Base-by-base conservation (phyloP, 37 sponge, comb jelly and placozoan species). In the Beroe ovata region DNA sequence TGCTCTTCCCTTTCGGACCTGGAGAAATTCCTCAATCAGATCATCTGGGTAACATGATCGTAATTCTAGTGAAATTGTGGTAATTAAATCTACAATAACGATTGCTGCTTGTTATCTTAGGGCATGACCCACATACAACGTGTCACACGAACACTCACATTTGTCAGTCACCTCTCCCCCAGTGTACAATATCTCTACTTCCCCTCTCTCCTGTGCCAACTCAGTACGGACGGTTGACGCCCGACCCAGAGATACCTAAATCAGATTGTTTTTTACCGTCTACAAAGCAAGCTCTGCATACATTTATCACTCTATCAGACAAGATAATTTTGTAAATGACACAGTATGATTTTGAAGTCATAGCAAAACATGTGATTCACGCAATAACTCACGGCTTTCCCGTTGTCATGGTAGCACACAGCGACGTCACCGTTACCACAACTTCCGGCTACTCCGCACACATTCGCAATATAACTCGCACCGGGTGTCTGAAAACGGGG, bases 161-260 rank as follows among this genome's bases (percentile, higher is more conserved):
- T 66, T 33, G 8, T 25, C 19, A 33, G 69, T 29, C 16, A 33
- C 36, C 36, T 25, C 36, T 16, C 69, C 69, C 2, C 36, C 69
- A 66, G 35, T 66, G 69, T 66, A 66, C 36, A 33, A 19, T 34
- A 66, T 66, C 69, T 66, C 32, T 8, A 66, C 69, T 18, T 66
- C 69, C 8, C 69, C 69, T 30, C 30, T 26, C 16, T 66, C 69
- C 36, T 66, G 69, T 2, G 69, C 69, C 2, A 66, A 37, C 36
- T 66, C 69, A 34, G 69, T 66, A 4, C 16, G 19, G 32, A 37
- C 69, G 6, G 69, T 66, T 34, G 32, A 29, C 36, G 36, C 69
- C 30, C 34, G 29, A 30, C 69, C 69, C 35, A 66, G 69, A 30
- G 69, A 66, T 33, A 66, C 36, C 69, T 66, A 16, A n/a, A n/a